Base-by-base conservation (phyloP, 1,140 invertebrate species). In the Ceratina australensis region DNA sequence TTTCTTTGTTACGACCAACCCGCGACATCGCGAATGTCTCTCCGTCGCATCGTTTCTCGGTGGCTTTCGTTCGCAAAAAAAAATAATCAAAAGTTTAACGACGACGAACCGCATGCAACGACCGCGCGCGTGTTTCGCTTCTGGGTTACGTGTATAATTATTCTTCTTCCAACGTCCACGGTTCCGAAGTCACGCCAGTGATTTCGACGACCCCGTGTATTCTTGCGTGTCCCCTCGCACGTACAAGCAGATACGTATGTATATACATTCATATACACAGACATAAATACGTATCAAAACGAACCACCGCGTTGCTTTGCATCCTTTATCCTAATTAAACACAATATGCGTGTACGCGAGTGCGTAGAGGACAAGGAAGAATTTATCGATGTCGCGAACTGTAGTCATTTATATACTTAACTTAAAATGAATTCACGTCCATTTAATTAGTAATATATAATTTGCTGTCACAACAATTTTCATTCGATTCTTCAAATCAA, bases 261-360 rank as follows among this genome's bases (percentile, higher is more conserved):
- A 33, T n/a, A n/a, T n/a, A n/a, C n/a, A n/a, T n/a, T n/a, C n/a
- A n/a, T n/a, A n/a, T n/a, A n/a, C n/a, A n/a, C n/a, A n/a, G n/a
- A n/a, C 28, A 33, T 33, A 33, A 33, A 33, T 33, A 33, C 28
- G 28, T 33, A 33, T 33, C 28, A 33, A 33, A 2, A 5, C 5
- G 28, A 33, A 33, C 28, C 2, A 33, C 28, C 28, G 47, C 7
- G 28, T 64, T 28, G 47, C 7, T n/a, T 64, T 28, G 12, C 28
- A 20, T 63, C 57, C 28, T 63, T 63, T 33, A 56, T 16, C 33
- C 66, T 78, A 78, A 78, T 78, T 78, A 78, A 56, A 16, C 67
- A 22, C 12, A 24, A 69, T 54, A 66, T 18, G 15, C 13, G 50
- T 49, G 5, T 10, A 24, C 49, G 7, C 20, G 2, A 5, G 2